A percentile compares a stretch with the other conserved stretches of the same genome.
phyloP scores from a whole-genome alignment of 2,888 invertebrate species.

The Amblyjoppa fuscipennis region DNA sequence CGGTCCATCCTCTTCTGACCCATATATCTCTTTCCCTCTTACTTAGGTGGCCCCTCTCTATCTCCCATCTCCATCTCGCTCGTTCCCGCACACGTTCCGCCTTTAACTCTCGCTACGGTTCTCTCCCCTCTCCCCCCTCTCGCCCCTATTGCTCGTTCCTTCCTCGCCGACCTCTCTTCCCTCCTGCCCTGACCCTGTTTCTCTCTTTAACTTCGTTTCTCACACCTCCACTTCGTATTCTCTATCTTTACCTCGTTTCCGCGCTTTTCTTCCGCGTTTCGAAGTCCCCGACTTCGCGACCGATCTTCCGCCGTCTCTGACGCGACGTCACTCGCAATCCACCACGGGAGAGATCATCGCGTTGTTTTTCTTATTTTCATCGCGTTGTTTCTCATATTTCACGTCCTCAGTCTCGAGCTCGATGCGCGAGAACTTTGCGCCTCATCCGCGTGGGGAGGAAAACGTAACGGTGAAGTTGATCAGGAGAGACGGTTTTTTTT shows the following conservation, averaged over 20 bases:
- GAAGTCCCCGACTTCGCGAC: not conserved
- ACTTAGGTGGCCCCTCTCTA: constrained; percentile 60
- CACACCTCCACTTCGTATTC: constrained; percentile 37
- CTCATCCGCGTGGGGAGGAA: too few species aligned
- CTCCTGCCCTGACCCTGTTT: constrained; percentile 13
- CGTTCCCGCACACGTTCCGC: constrained; percentile 22
- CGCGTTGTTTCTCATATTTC: not conserved
- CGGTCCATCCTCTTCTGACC: constrained; percentile 84
- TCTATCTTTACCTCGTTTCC: constrained; percentile 23
- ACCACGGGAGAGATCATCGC: not conserved
- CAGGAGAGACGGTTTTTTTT: too few species aligned
- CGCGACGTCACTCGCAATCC: not conserved
- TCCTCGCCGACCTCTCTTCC: constrained; percentile 3
- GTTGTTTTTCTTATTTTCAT: not conserved
- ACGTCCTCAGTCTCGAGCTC: not conserved
- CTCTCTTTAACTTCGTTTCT: constrained; percentile 41
- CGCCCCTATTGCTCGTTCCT: not conserved
- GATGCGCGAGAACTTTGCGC: too few species aligned
- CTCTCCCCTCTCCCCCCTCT: not conserved
- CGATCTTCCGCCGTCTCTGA: constrained; percentile 1
- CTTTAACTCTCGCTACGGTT: not conserved
- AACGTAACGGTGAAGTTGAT: too few species aligned
- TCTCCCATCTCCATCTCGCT: constrained; percentile 14
- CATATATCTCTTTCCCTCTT: constrained; percentile 82
- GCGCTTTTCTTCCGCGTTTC: constrained; percentile 33